Percentiles rank a stretch among this genome's conserved stretches.
Conservation (phyloP, 2,797 vertebrate genomes). For the Carapus acus region DNA sequence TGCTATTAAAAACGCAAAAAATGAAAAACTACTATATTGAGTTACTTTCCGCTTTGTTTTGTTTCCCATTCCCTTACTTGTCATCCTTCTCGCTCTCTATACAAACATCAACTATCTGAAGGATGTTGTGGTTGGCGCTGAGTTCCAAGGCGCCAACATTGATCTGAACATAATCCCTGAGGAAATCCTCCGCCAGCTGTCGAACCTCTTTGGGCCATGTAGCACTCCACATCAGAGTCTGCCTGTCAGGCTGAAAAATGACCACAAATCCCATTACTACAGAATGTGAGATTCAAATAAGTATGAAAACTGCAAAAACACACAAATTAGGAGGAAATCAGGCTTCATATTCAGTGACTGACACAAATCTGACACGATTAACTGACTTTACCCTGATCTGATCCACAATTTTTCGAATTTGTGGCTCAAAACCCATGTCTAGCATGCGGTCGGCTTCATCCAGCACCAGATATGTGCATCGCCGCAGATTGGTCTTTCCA, state of each 20-base stretch:
- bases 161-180: constrained; percentile 92
- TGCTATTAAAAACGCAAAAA: too few species aligned
- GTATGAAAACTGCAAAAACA: neutral
- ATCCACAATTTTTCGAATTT: constrained; percentile 95
- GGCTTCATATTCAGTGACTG: too few species aligned
- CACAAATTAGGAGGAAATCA: neutral
- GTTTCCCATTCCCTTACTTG: constrained; percentile 74
- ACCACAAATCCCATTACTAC: neutral
- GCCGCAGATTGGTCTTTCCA: constrained; percentile 89
- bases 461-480: constrained; percentile 91
- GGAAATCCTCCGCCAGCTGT: constrained; percentile 93
- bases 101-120: constrained; percentile 95
- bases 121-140: constrained; percentile 95
- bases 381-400: constrained; percentile 82
- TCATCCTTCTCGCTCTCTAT: constrained; percentile 92
- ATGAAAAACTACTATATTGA: too few species aligned
- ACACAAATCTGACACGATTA: neutral
- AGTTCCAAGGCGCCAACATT: constrained; percentile 93
- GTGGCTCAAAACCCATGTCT: constrained; percentile 97
- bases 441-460: constrained; percentile 96
- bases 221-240: constrained; percentile 98
- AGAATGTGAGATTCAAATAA: too few species aligned
- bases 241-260: constrained; percentile 82
- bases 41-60: too few species aligned
- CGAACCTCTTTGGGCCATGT: constrained; percentile 97